These are phyloP conservation scores for Rhabdophis nuchalis DNA, from an alignment of 2,797 vertebrate species.

Conservation along the genomic window DNA sequence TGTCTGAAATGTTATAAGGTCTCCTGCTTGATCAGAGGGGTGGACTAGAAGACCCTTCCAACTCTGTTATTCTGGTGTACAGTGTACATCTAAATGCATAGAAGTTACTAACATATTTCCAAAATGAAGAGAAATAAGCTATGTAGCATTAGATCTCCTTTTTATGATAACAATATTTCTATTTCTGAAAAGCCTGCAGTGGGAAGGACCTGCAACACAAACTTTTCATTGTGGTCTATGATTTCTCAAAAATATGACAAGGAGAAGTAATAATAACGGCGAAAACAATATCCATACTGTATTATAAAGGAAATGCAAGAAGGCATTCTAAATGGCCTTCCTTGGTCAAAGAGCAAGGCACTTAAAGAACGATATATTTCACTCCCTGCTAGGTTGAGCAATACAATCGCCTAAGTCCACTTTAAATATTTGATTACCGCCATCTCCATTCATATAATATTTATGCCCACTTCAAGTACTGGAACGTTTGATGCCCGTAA, in stretches of 20 bases:
- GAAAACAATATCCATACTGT: neutral
- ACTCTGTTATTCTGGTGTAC: neutral
- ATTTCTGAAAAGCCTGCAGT: neutral
- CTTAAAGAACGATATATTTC: neutral
- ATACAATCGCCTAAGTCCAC: constrained; percentile 14
- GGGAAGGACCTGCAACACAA: neutral
- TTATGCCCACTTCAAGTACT: constrained; percentile 56
- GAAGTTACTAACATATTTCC: neutral
- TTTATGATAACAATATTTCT: neutral
- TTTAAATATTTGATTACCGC: constrained; percentile 56
- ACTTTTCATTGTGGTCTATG: neutral
- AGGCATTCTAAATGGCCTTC: neutral
- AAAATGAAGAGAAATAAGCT: neutral
- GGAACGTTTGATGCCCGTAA: constrained; percentile 55
- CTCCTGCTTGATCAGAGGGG: neutral
- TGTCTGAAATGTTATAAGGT: neutral
- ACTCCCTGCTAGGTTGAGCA: neutral
- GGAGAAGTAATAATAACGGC: neutral
- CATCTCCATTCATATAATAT: constrained; percentile 65
- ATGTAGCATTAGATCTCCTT: neutral
- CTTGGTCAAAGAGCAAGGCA: constrained; percentile 4
- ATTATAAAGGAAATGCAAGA: neutral
- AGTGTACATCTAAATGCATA: neutral
- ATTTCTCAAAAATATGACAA: neutral
- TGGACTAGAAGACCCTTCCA: neutral